Evolutionary conservation across 2,113 vertebrate species (phyloP), one percentile per base, ranked within the genome.

Genomic region (Halichoeres trimaculatus): DNA sequence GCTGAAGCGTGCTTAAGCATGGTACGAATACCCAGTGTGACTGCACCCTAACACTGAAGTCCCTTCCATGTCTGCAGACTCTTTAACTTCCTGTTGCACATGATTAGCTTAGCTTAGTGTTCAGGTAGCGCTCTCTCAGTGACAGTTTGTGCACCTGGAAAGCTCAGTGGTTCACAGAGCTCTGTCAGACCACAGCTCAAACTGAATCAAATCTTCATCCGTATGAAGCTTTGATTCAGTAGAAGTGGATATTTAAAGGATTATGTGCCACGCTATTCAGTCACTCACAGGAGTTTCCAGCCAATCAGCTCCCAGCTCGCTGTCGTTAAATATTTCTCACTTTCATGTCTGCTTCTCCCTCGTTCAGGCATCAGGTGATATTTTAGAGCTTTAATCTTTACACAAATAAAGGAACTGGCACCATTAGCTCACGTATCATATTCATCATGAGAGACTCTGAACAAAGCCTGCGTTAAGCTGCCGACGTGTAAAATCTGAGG

Each of bases 281-380:
- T 41, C 14, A 14, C 40, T 41, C 43, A 14, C 7, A 19, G 43
- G 14, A 19, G 43, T 19, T 45, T 16, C 14, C 43, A 45, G 14
- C 43, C 17, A 45, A 17, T 45, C 43, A 45, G 14, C 7, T 14
- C 14, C 14, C 17, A 19, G 45, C 43, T 8, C 17, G 8, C 14
- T 45, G 43, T 45, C 43, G 16, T 14, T 45, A 13, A 48, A 48
- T 16, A 16, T 13, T 16, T 43, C 14, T 5, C 13, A 13, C 13
- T 16, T 43, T 16, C 14, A 43, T 81, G 72, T 84, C 73, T 8
- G 50, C 63, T 62, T 81, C 81, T 74, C 70, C 40, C 73, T 70
- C 76, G 19, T 59, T 64, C 20, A 65, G 50, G 67, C 76, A 50
- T 54, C 81, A 83, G 81, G 57, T 64, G 52, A 76, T 82, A 64